phyloP scores from a whole-genome alignment of 2,797 vertebrate species.

The Megaceryle alcyon region DNA sequence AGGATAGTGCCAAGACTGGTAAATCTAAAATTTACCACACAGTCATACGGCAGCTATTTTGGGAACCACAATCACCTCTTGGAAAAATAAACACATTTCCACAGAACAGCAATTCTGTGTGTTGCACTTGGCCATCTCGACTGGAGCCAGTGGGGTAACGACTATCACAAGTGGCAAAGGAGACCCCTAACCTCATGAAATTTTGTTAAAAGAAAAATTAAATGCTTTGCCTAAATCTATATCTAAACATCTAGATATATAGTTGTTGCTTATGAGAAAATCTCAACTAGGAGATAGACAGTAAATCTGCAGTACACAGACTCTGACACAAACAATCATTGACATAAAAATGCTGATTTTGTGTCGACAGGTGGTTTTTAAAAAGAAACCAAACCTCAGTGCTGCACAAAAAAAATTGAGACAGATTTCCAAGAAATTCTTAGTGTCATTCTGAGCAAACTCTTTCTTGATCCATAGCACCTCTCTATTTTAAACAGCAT shows the following conservation, averaged over 20 bases:
- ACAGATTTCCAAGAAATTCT: neutral
- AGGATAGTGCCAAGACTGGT: slow-evolving; percentile 4
- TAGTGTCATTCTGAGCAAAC: neutral
- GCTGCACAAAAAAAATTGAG: neutral
- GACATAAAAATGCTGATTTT: neutral
- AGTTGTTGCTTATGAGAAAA: neutral
- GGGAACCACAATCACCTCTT: slow-evolving; percentile 57
- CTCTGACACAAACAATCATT: neutral
- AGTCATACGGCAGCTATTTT: slow-evolving; percentile 36
- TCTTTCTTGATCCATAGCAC: neutral
- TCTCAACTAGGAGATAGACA: neutral
- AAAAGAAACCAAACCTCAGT: neutral
- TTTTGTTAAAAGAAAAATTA: neutral
- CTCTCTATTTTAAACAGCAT: neutral
- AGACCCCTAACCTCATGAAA: neutral
- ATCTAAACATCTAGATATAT: neutral
- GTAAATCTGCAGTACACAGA: neutral
- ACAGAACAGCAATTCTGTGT: slow-evolving; percentile 11
- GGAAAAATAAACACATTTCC: slow-evolving; percentile 64
- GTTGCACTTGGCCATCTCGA: slow-evolving; percentile 27
- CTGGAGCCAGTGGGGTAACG: neutral
- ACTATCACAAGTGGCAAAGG: slow-evolving; percentile 21
- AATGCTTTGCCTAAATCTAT: neutral
- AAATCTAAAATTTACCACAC: slow-evolving; percentile 56
- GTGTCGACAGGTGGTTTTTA: neutral